A percentile compares a stretch with the other conserved stretches of the same genome.
Evolutionary conservation across 2,888 invertebrate species (phyloP).

Genomic region (Elaeidobius kamerunicus): DNA sequence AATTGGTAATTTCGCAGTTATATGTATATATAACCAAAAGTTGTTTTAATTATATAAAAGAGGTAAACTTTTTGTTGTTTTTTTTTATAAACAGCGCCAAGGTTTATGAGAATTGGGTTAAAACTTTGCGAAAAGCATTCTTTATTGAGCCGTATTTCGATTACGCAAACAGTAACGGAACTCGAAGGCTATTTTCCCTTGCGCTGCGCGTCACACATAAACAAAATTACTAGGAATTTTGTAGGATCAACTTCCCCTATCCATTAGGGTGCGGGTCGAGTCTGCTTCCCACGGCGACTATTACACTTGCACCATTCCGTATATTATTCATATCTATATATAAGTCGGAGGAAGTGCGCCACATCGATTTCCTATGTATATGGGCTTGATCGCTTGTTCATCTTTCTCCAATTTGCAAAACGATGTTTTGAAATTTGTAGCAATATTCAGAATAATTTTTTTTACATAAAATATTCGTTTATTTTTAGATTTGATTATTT

Average conservation of each 20-base stretch:
- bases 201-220: constrained; percentile 44
- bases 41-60: too few species aligned
- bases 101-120: constrained; percentile 39
- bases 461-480: too few species aligned
- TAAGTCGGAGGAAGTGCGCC: constrained; percentile 37
- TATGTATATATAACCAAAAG: too few species aligned
- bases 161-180: constrained; percentile 35
- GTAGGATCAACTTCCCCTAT: constrained; percentile 44
- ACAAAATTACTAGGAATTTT: constrained; percentile 49
- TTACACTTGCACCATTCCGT: constrained; percentile 39
- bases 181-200: constrained; percentile 32
- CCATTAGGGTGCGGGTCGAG: constrained; percentile 38
- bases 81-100: constrained; percentile 27
- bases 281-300: constrained; percentile 43
- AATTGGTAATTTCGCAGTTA: too few species aligned
- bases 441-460: too few species aligned
- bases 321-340: constrained; percentile 35
- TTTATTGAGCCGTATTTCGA: constrained; percentile 40
- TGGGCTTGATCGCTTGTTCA: constrained; percentile 27
- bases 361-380: constrained; percentile 40
- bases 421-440: constrained; percentile 12
- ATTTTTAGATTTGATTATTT: too few species aligned
- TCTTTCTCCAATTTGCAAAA: constrained; percentile 33
- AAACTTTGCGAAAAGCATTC: constrained; percentile 34
- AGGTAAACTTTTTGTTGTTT: too few species aligned